Conservation (phyloP, 1,140 invertebrate species). For the Rhopalosiphum padi region DNA sequence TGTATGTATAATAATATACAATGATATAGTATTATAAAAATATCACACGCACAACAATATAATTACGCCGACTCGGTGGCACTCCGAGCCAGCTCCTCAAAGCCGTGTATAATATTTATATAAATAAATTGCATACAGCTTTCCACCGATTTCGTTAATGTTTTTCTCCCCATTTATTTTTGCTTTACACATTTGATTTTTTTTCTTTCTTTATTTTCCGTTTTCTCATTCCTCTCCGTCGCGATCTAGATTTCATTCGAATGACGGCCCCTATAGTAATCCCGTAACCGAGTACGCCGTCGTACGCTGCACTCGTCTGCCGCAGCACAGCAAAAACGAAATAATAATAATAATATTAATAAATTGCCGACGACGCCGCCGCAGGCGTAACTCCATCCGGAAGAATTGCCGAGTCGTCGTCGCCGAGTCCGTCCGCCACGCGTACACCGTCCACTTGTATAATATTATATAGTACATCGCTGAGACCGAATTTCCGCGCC, state of each 20-base stretch:
- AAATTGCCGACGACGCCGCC: not conserved
- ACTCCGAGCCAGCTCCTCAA: not conserved
- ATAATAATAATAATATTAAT: conserved; percentile 8
- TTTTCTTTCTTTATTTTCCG: not conserved
- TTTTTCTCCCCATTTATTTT: not conserved
- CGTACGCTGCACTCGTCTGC: no score
- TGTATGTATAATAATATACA: not conserved
- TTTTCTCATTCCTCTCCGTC: not conserved
- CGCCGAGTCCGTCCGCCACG: not conserved
- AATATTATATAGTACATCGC: not conserved
- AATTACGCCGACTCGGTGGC: not conserved
- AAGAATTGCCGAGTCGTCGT: not conserved
- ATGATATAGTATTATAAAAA: conserved; percentile 6
- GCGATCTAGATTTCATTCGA: not conserved
- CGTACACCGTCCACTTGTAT: not conserved
- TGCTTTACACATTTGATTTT: not conserved
- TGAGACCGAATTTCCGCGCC: not conserved
- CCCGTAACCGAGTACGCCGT: not conserved
- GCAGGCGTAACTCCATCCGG: not conserved
- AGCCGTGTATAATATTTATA: not conserved
- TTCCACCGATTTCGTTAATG: not conserved
- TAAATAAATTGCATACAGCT: conserved; percentile 5
- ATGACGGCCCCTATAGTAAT: not conserved
- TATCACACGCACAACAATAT: not conserved
- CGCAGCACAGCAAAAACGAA: no score